A percentile compares a stretch with the other conserved stretches of the same genome.
These are phyloP conservation scores for Norana najaformis DNA, from an alignment of 2,888 invertebrate species.

Conservation along the genomic window DNA sequence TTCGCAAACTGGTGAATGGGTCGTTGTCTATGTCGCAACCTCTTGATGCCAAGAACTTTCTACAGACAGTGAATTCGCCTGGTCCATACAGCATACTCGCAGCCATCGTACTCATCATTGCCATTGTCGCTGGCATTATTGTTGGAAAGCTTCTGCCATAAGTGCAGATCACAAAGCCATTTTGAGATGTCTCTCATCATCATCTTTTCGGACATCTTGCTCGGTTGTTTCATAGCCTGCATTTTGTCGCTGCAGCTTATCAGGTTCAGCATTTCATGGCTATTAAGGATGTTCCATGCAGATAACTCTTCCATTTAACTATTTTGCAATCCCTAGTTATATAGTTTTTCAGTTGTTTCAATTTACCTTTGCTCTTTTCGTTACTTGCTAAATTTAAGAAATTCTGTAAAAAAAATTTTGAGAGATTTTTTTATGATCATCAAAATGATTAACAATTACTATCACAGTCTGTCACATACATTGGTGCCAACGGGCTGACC, in stretches of 20 bases:
- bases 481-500: too few species aligned
- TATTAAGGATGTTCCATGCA: neutral
- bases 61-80: neutral
- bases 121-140: slow-evolving; percentile 27
- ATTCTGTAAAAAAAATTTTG: neutral
- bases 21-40: neutral
- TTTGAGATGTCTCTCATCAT: neutral
- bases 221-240: neutral
- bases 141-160: slow-evolving; percentile 29
- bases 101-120: slow-evolving; percentile 19
- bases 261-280: neutral
- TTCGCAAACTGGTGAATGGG: slow-evolving; percentile 17
- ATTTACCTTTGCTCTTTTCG: neutral
- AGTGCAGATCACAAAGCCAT: neutral
- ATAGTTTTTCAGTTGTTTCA: neutral
- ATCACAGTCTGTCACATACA: too few species aligned
- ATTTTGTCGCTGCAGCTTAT: neutral
- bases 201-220: neutral
- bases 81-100: neutral
- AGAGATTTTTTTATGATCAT: too few species aligned
- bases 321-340: neutral
- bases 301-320: neutral
- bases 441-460: too few species aligned
- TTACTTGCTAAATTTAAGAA: too few species aligned
- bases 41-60: neutral